Conservation (phyloP, 2,797 vertebrate genomes). For the Dicrostonyx torquatus region DNA sequence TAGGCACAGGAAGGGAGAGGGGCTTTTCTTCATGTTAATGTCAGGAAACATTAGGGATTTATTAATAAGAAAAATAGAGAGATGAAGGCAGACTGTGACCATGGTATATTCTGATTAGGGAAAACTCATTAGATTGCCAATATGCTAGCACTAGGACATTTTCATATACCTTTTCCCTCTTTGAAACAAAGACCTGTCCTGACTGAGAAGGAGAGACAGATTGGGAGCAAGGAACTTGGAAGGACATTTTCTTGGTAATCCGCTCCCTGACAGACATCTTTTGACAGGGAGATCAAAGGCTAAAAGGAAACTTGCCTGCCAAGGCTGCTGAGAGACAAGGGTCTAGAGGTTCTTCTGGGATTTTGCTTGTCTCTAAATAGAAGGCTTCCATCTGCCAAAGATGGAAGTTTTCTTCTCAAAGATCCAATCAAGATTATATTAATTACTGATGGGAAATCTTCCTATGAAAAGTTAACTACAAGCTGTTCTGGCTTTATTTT, state of each 20-base stretch:
- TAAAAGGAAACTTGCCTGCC: conserved; percentile 43
- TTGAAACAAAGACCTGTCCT: conserved; percentile 51
- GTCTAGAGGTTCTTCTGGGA: not conserved
- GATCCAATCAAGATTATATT: not conserved
- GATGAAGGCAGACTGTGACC: not conserved
- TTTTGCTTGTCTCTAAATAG: conserved; percentile 12
- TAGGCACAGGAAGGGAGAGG: too few species aligned
- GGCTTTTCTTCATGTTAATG: not conserved
- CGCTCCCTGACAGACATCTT: conserved; percentile 53
- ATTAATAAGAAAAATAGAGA: conserved; percentile 3
- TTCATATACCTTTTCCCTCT: not conserved
- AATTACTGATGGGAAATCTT: conserved; percentile 1
- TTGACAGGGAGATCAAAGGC: conserved; percentile 65
- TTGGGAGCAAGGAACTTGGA: conserved; percentile 36
- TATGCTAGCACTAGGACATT: not conserved
- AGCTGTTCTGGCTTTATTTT: not conserved
- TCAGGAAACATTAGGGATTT: not conserved
- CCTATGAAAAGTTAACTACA: not conserved
- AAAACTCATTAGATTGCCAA: not conserved
- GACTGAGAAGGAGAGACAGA: conserved; percentile 24
- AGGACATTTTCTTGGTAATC: conserved; percentile 47
- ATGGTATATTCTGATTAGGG: not conserved
- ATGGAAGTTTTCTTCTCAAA: conserved; percentile 41
- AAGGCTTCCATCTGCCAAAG: conserved; percentile 5
- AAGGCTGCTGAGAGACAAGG: conserved; percentile 49